phyloP scores from a whole-genome alignment of 2,797 vertebrate genomes.

The Pseudochirops corinnae region DNA sequence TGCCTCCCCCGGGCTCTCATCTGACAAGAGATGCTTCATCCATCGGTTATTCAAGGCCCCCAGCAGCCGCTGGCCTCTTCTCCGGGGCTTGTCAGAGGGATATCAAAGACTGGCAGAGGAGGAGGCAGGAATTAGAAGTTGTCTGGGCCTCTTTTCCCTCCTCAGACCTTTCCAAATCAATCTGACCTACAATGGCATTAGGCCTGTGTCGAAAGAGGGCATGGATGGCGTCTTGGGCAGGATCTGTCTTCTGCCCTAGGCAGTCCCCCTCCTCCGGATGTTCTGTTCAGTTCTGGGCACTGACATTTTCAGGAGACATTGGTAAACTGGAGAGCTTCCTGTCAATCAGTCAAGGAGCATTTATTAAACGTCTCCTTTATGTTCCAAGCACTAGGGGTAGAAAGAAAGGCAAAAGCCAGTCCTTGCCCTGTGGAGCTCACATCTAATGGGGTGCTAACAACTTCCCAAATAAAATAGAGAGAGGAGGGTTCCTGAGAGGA shows the following conservation, averaged over 20 bases:
- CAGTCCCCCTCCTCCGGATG: background rate
- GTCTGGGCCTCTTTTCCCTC: background rate
- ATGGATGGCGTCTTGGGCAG: background rate
- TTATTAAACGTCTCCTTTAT: background rate
- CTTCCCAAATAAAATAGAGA: background rate
- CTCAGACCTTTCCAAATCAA: background rate
- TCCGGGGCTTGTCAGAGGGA: background rate
- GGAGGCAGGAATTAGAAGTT: background rate
- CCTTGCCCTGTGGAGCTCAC: background rate
- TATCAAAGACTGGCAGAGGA: background rate
- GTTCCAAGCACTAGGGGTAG: background rate
- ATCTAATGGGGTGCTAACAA: background rate
- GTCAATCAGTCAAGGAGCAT: background rate
- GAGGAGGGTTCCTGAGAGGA: background rate
- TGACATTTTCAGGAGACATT: rapidly evolving
- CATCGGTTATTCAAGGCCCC: background rate
- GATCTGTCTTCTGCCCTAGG: background rate
- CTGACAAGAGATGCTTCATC: background rate
- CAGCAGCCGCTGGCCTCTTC: background rate
- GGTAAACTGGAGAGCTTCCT: background rate
- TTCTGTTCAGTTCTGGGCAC: background rate
- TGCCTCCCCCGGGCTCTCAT: background rate
- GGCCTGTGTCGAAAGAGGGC: background rate
- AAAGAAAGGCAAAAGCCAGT: background rate
- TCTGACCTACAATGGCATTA: background rate